Percentiles rank a stretch among this genome's conserved stretches.
Conservation (phyloP, 2,888 invertebrate genomes). For the Pammene fasciana region DNA sequence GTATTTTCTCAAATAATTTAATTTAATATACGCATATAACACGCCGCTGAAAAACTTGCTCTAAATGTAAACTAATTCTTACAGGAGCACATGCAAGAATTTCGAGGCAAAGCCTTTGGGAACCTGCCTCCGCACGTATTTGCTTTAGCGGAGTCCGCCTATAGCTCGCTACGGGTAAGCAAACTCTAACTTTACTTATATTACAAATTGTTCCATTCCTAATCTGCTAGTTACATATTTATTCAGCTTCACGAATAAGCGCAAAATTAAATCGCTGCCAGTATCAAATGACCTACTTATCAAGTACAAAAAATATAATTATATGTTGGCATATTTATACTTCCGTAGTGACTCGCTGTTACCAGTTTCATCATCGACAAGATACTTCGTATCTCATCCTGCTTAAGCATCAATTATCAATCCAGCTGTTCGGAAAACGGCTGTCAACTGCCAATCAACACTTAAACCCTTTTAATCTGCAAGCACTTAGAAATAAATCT, state of each 20-base stretch:
- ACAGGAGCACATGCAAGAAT: conserved; percentile 92
- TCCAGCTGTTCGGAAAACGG: conserved; percentile 11
- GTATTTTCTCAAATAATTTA: neutral
- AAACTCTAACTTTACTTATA: conserved; percentile 17
- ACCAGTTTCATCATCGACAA: conserved; percentile 12
- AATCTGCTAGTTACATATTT: conserved; percentile 1
- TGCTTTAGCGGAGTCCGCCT: conserved; percentile 94
- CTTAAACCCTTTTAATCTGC: conserved; percentile 6
- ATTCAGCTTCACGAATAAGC: conserved; percentile 3
- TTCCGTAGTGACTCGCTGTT: conserved; percentile 26
- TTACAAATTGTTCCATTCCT: conserved; percentile 8
- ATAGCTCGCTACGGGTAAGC: conserved; percentile 87
- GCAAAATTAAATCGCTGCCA: conserved; percentile 1
- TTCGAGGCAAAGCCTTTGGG: conserved; percentile 92
- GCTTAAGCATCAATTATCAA: conserved; percentile 19
- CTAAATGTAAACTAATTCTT: conserved; percentile 51
- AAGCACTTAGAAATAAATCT: conserved; percentile 20
- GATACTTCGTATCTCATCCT: conserved; percentile 29
- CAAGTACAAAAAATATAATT: conserved; percentile 10
- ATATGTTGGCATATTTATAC: conserved; percentile 24
- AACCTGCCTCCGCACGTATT: conserved; percentile 94
- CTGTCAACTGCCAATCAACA: conserved; percentile 34
- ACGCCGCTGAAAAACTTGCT: neutral
- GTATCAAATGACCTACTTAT: conserved; percentile 26
- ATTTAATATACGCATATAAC: neutral